Conservation (phyloP, 2,113 vertebrate genomes). For the Dascyllus trimaculatus region DNA sequence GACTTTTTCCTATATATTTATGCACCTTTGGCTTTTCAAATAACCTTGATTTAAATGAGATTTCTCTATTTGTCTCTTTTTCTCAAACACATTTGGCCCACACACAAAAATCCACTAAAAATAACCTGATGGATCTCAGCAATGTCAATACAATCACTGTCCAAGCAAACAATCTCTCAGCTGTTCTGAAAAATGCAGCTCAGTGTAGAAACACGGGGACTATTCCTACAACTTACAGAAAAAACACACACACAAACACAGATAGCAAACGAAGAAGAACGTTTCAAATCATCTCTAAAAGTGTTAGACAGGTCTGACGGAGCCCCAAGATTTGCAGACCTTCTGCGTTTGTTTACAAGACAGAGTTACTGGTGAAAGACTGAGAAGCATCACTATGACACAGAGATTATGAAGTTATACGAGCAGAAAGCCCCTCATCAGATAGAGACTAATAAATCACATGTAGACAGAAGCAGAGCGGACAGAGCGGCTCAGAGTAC, state of each 20-base stretch:
- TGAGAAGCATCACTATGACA: slow-evolving; percentile 27
- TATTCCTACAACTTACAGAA: neutral
- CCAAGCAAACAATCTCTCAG: slow-evolving; percentile 5
- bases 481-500: slow-evolving; percentile 74
- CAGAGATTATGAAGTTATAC: slow-evolving; percentile 3
- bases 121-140: neutral
- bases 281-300: slow-evolving; percentile 15
- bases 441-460: slow-evolving; percentile 40
- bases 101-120: neutral
- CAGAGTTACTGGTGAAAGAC: slow-evolving; percentile 18
- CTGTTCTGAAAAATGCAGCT: slow-evolving; percentile 20
- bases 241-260: slow-evolving; percentile 10
- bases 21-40: neutral
- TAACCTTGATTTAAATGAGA: neutral
- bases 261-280: slow-evolving; percentile 5
- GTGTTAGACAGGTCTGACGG: slow-evolving; percentile 10
- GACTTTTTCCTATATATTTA: neutral
- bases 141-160: slow-evolving; percentile 6
- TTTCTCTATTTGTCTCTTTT: neutral
- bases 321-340: neutral
- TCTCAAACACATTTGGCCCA: neutral
- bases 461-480: slow-evolving; percentile 45
- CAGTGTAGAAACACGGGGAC: neutral
- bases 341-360: slow-evolving; percentile 27
- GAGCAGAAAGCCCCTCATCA: slow-evolving; percentile 27